Conservation (phyloP, 1,140 invertebrate species). For the Hesperophylax magnus region DNA sequence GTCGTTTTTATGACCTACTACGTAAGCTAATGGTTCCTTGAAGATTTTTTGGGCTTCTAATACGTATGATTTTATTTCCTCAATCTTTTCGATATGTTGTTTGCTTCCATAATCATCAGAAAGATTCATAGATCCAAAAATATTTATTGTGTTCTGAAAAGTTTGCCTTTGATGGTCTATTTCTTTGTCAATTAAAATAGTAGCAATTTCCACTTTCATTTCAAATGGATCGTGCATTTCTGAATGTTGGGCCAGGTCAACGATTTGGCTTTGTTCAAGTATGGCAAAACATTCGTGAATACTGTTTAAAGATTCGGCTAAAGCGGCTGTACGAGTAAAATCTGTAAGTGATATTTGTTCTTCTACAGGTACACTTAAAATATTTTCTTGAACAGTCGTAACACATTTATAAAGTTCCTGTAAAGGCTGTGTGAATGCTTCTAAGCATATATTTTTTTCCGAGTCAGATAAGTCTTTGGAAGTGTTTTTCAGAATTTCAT, state of each 20-base stretch:
- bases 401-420: constrained; percentile 65
- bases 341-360: constrained; percentile 39
- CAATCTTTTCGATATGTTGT: constrained; percentile 57
- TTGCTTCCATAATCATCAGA: background rate
- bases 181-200: constrained; percentile 42
- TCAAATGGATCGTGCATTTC: constrained; percentile 3
- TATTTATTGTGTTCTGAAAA: constrained; percentile 1
- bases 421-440: constrained; percentile 62
- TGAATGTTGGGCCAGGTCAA: constrained; percentile 29
- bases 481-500: background rate
- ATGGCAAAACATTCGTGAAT: constrained; percentile 57
- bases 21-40: constrained; percentile 58
- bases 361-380: constrained; percentile 55
- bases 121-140: constrained; percentile 8
- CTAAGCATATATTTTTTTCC: constrained; percentile 16
- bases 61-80: constrained; percentile 61
- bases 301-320: constrained; percentile 55
- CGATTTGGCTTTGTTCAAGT: constrained; percentile 50
- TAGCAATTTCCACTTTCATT: constrained; percentile 11
- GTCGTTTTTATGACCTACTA: constrained; percentile 51
- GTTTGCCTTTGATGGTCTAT: constrained; percentile 42
- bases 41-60: constrained; percentile 62
- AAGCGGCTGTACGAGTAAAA: constrained; percentile 35
- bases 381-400: constrained; percentile 60
- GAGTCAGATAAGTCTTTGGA: constrained; percentile 9